Percentiles rank a stretch among this genome's conserved stretches.
phyloP scores from a whole-genome alignment of 2,113 vertebrate genomes.

The Lophotis ruficrista region DNA sequence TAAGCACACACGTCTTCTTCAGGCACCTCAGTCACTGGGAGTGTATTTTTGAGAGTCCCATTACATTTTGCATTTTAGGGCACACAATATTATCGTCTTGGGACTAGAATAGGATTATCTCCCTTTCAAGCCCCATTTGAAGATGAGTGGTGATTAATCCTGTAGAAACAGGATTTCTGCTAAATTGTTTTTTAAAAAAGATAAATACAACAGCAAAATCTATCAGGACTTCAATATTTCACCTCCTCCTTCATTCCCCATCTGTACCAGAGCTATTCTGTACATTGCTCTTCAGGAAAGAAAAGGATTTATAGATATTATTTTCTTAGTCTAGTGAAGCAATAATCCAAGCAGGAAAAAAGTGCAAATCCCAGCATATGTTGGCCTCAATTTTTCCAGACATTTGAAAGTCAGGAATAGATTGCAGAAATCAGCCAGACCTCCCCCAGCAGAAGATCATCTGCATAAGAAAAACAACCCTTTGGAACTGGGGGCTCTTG shows the following conservation, averaged over 20 bases:
- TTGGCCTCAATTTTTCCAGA: neutral
- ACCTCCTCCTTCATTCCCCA: neutral
- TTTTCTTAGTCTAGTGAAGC: neutral
- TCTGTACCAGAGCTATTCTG: neutral
- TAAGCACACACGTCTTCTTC: too few relatives aligned
- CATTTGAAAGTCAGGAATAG: neutral
- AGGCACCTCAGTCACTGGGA: neutral
- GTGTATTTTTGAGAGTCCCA: neutral
- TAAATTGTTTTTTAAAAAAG: neutral
- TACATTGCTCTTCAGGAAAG: neutral
- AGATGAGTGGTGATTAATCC: neutral
- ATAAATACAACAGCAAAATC: neutral
- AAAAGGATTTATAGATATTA: neutral
- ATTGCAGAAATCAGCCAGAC: neutral
- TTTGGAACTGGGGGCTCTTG: neutral
- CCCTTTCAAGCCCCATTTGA: neutral
- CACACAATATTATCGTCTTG: neutral
- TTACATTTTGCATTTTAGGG: neutral
- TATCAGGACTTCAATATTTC: neutral
- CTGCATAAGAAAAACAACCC: neutral
- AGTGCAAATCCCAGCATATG: neutral
- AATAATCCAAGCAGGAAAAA: neutral
- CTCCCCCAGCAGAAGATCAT: neutral
- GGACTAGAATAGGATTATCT: neutral
- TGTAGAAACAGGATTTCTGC: rapidly evolving